A percentile compares a stretch with the other conserved stretches of the same genome.
Conservation (phyloP, 2,888 invertebrate species). For the Scelioninae gen. 1 region DNA sequence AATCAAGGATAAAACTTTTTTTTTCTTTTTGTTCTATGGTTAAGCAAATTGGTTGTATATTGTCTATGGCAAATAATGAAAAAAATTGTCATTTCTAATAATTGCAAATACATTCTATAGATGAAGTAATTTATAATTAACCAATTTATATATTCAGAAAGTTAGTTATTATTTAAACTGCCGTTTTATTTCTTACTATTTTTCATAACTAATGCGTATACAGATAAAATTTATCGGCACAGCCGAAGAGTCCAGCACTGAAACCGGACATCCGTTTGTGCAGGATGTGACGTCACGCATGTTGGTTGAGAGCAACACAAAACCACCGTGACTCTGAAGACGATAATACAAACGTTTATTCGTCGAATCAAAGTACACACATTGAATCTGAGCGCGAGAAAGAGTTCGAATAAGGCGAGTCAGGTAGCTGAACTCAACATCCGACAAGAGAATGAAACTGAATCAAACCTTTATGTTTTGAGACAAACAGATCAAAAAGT, state of each 20-base stretch:
- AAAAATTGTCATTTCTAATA: no score
- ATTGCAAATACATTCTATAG: no score
- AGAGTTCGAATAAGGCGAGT: conserved; percentile 29
- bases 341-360: conserved; percentile 66
- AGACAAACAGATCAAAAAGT: no score
- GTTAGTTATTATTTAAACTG: conserved; percentile 5
- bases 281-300: conserved; percentile 83
- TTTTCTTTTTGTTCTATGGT: no score
- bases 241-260: conserved; percentile 80
- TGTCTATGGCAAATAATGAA: no score
- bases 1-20: no score
- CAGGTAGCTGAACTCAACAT: conserved; percentile 18
- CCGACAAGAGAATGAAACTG: neutral
- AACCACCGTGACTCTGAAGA: conserved; percentile 66
- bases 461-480: neutral
- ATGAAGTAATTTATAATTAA: no score
- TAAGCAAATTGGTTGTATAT: no score
- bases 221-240: conserved; percentile 78
- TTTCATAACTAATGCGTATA: conserved; percentile 62
- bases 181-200: conserved; percentile 39
- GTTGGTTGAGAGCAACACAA: conserved; percentile 69
- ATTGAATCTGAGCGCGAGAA: conserved; percentile 43
- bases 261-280: conserved; percentile 83
- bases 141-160: neutral
- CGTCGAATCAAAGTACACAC: conserved; percentile 69